A percentile compares a stretch with the other conserved stretches of the same genome.
Evolutionary conservation across 2,888 invertebrate genomes (phyloP).

Genomic region (Xanthorhoe designata): DNA sequence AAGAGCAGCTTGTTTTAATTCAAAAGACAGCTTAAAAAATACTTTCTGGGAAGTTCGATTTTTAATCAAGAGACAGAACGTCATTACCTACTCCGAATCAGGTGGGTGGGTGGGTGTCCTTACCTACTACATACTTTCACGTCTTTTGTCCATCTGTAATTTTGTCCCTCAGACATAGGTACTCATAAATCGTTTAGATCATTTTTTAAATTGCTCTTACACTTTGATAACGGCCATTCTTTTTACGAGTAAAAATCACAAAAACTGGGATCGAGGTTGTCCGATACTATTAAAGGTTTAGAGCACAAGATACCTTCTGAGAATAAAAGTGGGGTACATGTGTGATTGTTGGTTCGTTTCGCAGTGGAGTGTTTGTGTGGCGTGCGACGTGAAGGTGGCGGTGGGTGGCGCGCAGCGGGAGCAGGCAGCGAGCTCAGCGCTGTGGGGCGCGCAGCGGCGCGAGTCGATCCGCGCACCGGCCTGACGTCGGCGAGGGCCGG

Average conservation of each 20-base stretch:
- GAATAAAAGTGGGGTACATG: constrained; percentile 64
- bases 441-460: constrained; percentile 50
- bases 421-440: constrained; percentile 53
- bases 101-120: neutral
- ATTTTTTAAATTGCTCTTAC: constrained; percentile 39
- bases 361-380: constrained; percentile 71
- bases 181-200: constrained; percentile 43
- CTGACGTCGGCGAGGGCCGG: constrained; percentile 71
- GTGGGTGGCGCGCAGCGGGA: constrained; percentile 48
- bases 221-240: constrained; percentile 38
- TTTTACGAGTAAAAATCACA: constrained; percentile 30
- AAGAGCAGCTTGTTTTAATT: neutral
- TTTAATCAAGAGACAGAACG: neutral
- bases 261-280: constrained; percentile 52
- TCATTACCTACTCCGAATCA: neutral
- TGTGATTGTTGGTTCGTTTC: constrained; percentile 66
- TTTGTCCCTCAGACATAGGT: constrained; percentile 47
- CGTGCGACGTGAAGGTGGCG: constrained; percentile 61
- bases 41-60: neutral
- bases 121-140: constrained; percentile 4
- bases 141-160: constrained; percentile 40
- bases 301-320: constrained; percentile 58
- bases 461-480: constrained; percentile 73
- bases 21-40: neutral
- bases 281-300: constrained; percentile 60